Conservation (phyloP, 2,797 vertebrate species). For the Hippoglossus hippoglossus region DNA sequence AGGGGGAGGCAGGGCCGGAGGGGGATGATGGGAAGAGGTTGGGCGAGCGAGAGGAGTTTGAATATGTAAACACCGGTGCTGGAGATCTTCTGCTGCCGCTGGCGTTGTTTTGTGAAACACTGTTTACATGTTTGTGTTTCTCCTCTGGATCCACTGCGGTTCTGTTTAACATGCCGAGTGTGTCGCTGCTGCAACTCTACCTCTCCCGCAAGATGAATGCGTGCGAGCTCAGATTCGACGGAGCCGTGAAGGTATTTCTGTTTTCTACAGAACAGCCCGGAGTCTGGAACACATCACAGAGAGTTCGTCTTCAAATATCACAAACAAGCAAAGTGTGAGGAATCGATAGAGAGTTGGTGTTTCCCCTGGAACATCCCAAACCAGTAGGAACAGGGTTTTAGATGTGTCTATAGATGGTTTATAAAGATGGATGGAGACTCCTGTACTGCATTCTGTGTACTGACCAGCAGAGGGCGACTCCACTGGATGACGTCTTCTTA, state of each 20-base stretch:
- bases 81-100: background rate
- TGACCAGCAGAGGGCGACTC: background rate
- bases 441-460: too few relatives aligned
- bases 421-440: too few relatives aligned
- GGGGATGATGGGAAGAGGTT: constrained; percentile 66
- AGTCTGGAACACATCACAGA: background rate
- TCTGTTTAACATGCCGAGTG: constrained; percentile 5
- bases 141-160: constrained; percentile 6
- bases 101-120: constrained; percentile 18
- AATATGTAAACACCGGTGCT: constrained; percentile 52
- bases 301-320: too few relatives aligned
- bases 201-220: constrained; percentile 15
- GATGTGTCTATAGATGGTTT: too few relatives aligned
- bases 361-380: too few relatives aligned
- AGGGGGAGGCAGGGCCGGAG: constrained; percentile 24
- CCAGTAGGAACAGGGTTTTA: too few relatives aligned
- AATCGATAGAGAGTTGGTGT: too few relatives aligned
- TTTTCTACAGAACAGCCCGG: background rate
- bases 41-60: constrained; percentile 45
- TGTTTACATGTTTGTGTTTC: constrained; percentile 38
- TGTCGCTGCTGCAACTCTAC: constrained; percentile 4
- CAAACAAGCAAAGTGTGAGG: too few relatives aligned
- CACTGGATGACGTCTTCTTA: too few relatives aligned
- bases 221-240: background rate
- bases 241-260: background rate